phyloP scores from a whole-genome alignment of 1,140 invertebrate species.

The Drosophila baimaii region DNA sequence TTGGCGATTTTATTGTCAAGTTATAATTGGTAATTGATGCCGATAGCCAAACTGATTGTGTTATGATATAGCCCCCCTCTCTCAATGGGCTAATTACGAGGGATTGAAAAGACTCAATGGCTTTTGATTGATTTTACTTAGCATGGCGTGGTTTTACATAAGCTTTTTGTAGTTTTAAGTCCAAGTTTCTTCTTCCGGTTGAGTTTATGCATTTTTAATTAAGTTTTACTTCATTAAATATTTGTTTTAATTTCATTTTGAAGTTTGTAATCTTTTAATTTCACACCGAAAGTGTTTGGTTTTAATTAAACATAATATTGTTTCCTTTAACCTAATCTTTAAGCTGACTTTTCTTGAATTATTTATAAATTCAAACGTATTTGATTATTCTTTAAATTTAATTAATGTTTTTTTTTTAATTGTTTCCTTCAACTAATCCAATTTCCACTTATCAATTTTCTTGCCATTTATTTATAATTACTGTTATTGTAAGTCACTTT shows the following conservation, averaged over 20 bases:
- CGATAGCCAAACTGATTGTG: constrained; percentile 40
- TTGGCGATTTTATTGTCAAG: constrained; percentile 59
- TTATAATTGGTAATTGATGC: constrained; percentile 55
- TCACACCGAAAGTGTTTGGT: neutral
- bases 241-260: neutral
- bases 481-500: neutral
- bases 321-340: neutral
- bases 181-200: neutral
- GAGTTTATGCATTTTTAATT: neutral
- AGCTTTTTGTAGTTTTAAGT: neutral
- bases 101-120: constrained; percentile 26
- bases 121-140: constrained; percentile 31
- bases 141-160: constrained; percentile 11
- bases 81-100: constrained; percentile 19
- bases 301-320: neutral
- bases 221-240: neutral
- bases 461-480: neutral
- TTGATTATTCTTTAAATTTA: neutral
- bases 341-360: no score
- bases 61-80: constrained; percentile 21
- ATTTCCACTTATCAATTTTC: neutral
- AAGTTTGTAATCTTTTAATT: fast-evolving
- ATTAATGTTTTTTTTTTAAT: neutral
- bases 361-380: neutral
- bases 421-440: no score